These are phyloP conservation scores for Lagothrix lagotricha DNA, from an alignment of 2,797 vertebrate species.

Conservation along the genomic window DNA sequence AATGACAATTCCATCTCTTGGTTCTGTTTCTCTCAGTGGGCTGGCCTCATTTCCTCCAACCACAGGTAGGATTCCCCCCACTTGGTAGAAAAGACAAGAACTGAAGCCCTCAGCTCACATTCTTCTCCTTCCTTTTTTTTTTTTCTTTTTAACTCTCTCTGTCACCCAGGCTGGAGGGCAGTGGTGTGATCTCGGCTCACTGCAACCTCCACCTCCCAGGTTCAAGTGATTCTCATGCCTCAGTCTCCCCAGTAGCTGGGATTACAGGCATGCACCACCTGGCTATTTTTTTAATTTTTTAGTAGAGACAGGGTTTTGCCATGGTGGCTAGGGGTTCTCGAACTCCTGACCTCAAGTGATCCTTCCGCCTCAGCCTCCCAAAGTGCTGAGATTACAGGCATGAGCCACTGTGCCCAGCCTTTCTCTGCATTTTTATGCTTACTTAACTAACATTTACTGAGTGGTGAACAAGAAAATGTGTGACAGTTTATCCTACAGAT, in stretches of 20 bases:
- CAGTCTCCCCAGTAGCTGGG: not conserved
- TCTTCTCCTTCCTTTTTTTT: not conserved
- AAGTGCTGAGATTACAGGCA: not conserved
- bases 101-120: not conserved
- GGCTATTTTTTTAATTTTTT: too few species aligned
- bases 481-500: not conserved
- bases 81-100: not conserved
- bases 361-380: not conserved
- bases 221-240: not conserved
- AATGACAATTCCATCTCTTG: not conserved
- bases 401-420: not conserved
- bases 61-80: not conserved
- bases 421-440: not conserved
- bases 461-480: not conserved
- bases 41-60: not conserved
- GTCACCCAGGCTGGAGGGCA: not conserved
- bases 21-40: not conserved
- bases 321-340: not conserved
- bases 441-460: not conserved
- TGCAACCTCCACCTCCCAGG: not conserved
- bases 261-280: not conserved
- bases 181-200: not conserved
- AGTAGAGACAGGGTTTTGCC: not conserved
- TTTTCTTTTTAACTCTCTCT: too few species aligned
- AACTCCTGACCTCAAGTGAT: not conserved